Base-by-base conservation (phyloP, 2,113 vertebrate species). In the Nothocercus julius region DNA sequence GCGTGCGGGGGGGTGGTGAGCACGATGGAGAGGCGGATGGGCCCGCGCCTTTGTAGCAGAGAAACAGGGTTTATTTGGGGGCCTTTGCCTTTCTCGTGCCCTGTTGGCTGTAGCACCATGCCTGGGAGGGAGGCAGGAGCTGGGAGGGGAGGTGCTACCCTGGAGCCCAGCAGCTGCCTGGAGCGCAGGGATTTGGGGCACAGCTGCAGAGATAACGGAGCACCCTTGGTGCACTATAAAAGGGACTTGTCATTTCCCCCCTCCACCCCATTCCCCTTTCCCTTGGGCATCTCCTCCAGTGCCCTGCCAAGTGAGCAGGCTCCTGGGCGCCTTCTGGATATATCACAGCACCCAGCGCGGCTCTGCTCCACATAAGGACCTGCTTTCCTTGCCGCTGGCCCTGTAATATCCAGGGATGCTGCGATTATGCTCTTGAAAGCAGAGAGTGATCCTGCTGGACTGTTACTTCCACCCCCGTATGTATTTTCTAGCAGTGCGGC, bases 311-410 rank as follows among this genome's bases (percentile, higher is more conserved):
- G 28, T 10, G 16, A 58, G 28, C 54, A 58, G 67, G 30, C 30
- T 75, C 27, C 40, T 30, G 54, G 27, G 40, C 24, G 19, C 21
- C 7, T 73, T 28, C 53, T 28, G 67, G 56, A 54, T 38, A 54
- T 38, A 47, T 15, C 17, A 4, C 47, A 10, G 34, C 1, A 5
- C 10, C 13, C 20, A 13, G 15, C 47, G 24, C 19, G 56, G 7
- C 1, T 3, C 7, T 21, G 19, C 14, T 18, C 11, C 19, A 22
- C 7, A 8, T 42, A 82, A 21, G 0, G 30, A 40, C 44, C 54
- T 36, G 45, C n/a, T 44, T 59, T 44, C 53, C 25, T 42, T 62
- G 44, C 12, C 44, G 61, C 36, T n/a, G 59, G 30, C 47, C 54
- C 59, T 56, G 25, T 32, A 34, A 89, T 51, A 61, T 19, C 32